These are phyloP conservation scores for Sturmia bella DNA, from an alignment of 2,888 invertebrate species.

Conservation along the genomic window DNA sequence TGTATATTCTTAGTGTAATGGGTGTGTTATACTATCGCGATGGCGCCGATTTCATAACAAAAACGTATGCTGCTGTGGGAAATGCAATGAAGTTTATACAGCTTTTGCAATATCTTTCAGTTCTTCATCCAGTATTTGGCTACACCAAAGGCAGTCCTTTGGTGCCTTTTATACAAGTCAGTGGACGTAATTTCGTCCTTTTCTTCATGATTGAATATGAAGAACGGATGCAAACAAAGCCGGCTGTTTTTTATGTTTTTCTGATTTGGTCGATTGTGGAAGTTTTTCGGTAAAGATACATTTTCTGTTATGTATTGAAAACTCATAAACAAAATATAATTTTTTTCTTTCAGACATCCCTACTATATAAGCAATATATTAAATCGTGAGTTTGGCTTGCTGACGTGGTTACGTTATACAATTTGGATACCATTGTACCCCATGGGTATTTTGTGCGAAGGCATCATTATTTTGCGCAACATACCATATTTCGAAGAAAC, in stretches of 20 bases:
- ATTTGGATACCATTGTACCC: slow-evolving; percentile 97
- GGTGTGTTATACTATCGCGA: slow-evolving; percentile 88
- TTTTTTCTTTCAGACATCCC: slow-evolving; percentile 88
- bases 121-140: slow-evolving; percentile 94
- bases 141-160: slow-evolving; percentile 90
- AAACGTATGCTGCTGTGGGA: slow-evolving; percentile 89
- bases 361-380: slow-evolving; percentile 93
- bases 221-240: slow-evolving; percentile 92
- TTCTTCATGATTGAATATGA: slow-evolving; percentile 93
- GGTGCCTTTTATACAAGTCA: slow-evolving; percentile 89
- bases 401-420: slow-evolving; percentile 96
- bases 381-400: slow-evolving; percentile 86
- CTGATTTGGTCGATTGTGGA: slow-evolving; percentile 92
- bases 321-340: neutral
- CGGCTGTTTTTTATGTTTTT: slow-evolving; percentile 94
- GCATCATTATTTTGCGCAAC: slow-evolving; percentile 89
- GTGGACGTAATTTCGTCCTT: slow-evolving; percentile 89
- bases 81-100: slow-evolving; percentile 91
- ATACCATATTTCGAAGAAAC: slow-evolving; percentile 95
- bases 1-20: slow-evolving; percentile 89
- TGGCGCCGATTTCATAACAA: slow-evolving; percentile 87
- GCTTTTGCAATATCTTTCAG: slow-evolving; percentile 91
- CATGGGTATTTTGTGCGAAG: slow-evolving; percentile 93
- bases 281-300: slow-evolving; percentile 86
- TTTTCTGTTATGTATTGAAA: slow-evolving; percentile 1